phyloP scores from a whole-genome alignment of 2,113 vertebrate species.

The Noturus placidus region DNA sequence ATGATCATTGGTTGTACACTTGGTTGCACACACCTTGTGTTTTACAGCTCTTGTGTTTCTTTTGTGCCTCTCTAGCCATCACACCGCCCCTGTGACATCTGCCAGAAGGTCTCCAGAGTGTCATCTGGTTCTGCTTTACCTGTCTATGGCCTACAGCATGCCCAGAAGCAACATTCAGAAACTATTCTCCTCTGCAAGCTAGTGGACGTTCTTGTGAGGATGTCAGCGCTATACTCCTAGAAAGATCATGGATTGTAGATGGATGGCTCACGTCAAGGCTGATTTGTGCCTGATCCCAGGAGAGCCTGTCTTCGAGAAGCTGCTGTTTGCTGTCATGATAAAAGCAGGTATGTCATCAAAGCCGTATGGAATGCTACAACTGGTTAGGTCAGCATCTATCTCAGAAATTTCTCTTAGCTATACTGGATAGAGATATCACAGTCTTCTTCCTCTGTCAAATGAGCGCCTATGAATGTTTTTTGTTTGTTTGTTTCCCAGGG shows the following conservation, averaged over 20 bases:
- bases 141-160: slow-evolving; percentile 47
- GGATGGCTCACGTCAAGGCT: slow-evolving; percentile 24
- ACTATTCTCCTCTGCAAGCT: slow-evolving; percentile 32
- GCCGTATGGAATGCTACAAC: slow-evolving; percentile 70
- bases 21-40: slow-evolving; percentile 4
- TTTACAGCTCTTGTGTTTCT: not conserved
- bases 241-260: slow-evolving; percentile 35
- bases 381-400: slow-evolving; percentile 59
- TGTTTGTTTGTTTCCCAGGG: not conserved
- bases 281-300: slow-evolving; percentile 35
- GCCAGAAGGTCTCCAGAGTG: slow-evolving; percentile 40
- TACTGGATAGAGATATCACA: slow-evolving; percentile 57
- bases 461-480: slow-evolving; percentile 15
- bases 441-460: slow-evolving; percentile 74
- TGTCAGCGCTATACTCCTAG: slow-evolving; percentile 53
- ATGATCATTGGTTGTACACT: not conserved
- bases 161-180: slow-evolving; percentile 47
- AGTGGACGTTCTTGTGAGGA: slow-evolving; percentile 29
- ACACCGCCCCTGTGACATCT: slow-evolving; percentile 24
- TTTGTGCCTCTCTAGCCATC: slow-evolving; percentile 1
- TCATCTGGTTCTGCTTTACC: slow-evolving; percentile 19
- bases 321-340: slow-evolving; percentile 69
- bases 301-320: slow-evolving; percentile 59
- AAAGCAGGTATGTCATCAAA: slow-evolving; percentile 71
- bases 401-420: slow-evolving; percentile 60